Conservation (phyloP, 2,888 invertebrate species). For the Acanthosepion pharaonis region DNA sequence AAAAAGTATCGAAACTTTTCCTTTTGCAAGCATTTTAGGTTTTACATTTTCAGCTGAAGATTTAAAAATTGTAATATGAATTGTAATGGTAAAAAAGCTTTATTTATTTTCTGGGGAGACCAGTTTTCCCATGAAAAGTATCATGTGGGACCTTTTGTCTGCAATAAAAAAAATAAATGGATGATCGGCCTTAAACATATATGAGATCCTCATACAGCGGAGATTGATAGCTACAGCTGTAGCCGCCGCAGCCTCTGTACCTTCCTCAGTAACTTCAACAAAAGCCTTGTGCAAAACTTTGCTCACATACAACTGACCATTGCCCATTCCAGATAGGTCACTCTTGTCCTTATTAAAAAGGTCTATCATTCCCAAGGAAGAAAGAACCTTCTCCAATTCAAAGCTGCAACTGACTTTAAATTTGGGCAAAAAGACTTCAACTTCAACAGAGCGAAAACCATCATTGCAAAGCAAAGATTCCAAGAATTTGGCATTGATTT, state of each 20-base stretch:
- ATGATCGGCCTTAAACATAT: constrained; percentile 61
- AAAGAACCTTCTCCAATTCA: constrained; percentile 56
- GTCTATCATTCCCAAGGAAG: constrained; percentile 64
- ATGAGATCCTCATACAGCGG: constrained; percentile 49
- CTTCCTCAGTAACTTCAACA: constrained; percentile 72
- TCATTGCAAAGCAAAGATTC: neutral
- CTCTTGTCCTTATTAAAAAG: constrained; percentile 61
- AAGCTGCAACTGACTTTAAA: constrained; percentile 58
- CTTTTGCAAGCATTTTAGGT: too few species aligned
- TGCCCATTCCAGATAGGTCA: constrained; percentile 68
- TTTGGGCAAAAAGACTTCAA: constrained; percentile 47
- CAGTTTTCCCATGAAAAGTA: constrained; percentile 58
- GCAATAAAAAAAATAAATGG: constrained; percentile 70
- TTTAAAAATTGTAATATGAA: neutral
- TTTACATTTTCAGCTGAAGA: too few species aligned
- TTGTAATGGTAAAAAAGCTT: neutral
- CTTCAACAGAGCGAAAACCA: neutral
- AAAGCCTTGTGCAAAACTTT: constrained; percentile 71
- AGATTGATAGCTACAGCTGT: constrained; percentile 54
- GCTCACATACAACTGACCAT: constrained; percentile 60
- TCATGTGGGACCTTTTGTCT: constrained; percentile 55
- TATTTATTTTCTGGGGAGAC: neutral
- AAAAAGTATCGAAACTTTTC: too few species aligned
- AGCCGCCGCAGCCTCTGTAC: constrained; percentile 71
- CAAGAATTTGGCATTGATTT: constrained; percentile 49